Evolutionary conservation across 1,140 invertebrate genomes (phyloP), one percentile per base, ranked within the genome.

Genomic region (Cataglyphis hispanica): DNA sequence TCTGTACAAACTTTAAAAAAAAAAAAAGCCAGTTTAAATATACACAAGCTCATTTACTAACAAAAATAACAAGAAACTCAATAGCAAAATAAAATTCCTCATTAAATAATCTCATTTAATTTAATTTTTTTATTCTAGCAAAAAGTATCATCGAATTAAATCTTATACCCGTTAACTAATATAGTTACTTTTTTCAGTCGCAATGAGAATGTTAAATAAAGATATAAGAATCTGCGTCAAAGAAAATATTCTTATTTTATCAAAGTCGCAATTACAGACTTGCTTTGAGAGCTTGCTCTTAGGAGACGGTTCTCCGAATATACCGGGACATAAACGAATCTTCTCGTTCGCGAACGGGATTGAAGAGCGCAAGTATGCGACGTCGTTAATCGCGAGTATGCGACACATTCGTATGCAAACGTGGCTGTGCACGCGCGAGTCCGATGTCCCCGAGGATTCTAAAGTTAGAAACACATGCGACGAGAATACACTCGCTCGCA

Each of bases 401-500:
- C 84, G 84, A 58, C 66, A 86, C 76, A 87, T 87, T 87, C 85
- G 69, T 75, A 85, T 87, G 67, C 83, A 75, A 86, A 85, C 64
- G 76, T 80, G 27, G 67, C 58, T 37, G 46, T 50, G 64, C 67
- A 76, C 70, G 50, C 63, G 69, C 19, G 61, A 27, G 84, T 76
- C 56, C 85, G 64, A 66, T 80, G 83, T 89, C 81, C 74, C 70
- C 87, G 27, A 77, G 25, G 11, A 64, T 69, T 43, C 87, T 87
- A 89, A 89, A 89, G 87, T 87, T 89, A 89, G 87, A 80, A 72
- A 67, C 56, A 67, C 56, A 27, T 56, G 34, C 75, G 78, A 78
- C 50, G 16, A 22, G 67, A 84, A 75, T 84, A 74, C 22, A 72
- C 80, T 75, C 80, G 64, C 72, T 50, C n/a, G 16, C 56, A 56